These are phyloP conservation scores for Meda fulgida DNA, from an alignment of 2,797 vertebrate species.

Conservation along the genomic window DNA sequence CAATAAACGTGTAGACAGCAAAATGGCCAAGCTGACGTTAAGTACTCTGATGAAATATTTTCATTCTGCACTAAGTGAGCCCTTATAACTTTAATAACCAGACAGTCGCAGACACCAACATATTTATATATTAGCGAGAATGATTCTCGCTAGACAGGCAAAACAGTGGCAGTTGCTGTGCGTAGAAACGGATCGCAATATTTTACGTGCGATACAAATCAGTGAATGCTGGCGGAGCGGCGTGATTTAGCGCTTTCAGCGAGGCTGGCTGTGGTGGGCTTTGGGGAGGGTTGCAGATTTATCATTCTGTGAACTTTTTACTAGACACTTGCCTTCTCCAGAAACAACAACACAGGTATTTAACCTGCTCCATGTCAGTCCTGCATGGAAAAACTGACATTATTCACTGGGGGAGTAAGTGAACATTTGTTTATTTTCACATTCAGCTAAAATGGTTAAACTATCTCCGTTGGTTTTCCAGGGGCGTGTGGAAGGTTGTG, in stretches of 20 bases:
- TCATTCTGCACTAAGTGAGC: constrained; percentile 46
- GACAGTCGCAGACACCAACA: constrained; percentile 68
- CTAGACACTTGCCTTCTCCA: constrained; percentile 74
- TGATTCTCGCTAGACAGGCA: constrained; percentile 54
- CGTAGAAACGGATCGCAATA: constrained; percentile 68
- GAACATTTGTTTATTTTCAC: constrained; percentile 81
- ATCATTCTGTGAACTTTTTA: constrained; percentile 77
- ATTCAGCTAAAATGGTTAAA: constrained; percentile 73
- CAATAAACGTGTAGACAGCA: constrained; percentile 40
- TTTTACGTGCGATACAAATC: constrained; percentile 70
- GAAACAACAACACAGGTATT: constrained; percentile 75
- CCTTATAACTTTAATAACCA: constrained; percentile 61
- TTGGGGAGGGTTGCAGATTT: constrained; percentile 61
- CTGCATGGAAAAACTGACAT: constrained; percentile 73
- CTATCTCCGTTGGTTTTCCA: constrained; percentile 73
- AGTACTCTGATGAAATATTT: constrained; percentile 58
- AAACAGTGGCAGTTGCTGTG: constrained; percentile 70
- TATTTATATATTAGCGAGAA: constrained; percentile 66
- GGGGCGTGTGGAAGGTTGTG: constrained; percentile 63
- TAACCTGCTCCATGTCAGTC: constrained; percentile 72
- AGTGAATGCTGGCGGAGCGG: constrained; percentile 66
- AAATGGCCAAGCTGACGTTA: constrained; percentile 45
- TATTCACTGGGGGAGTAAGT: constrained; percentile 69
- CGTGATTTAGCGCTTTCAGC: constrained; percentile 69
- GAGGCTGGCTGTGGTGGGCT: constrained; percentile 56